phyloP scores from a whole-genome alignment of 2,797 vertebrate species.

The Spatula clypeata region DNA sequence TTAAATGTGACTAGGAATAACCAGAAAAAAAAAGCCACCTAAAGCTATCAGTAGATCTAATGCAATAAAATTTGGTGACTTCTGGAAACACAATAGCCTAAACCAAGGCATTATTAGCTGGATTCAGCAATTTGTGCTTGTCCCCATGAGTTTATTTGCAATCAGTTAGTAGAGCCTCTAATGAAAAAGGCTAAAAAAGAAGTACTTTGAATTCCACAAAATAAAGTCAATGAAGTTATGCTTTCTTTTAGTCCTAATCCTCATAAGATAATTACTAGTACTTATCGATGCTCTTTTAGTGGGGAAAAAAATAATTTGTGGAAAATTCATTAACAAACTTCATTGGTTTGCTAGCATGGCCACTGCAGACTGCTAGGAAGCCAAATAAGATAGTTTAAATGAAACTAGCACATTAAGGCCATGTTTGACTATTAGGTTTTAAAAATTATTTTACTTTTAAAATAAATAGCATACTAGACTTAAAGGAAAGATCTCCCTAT shows the following conservation, averaged over 20 bases:
- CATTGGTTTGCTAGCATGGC: conserved; percentile 82
- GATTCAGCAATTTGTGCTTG: not conserved
- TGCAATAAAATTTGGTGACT: not conserved
- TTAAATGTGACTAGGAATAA: conserved; percentile 40
- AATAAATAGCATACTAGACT: not conserved
- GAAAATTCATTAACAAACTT: conserved; percentile 87
- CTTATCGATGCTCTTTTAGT: conserved; percentile 83
- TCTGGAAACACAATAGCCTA: not conserved
- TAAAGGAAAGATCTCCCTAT: not conserved
- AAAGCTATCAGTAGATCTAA: not conserved
- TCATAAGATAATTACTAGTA: conserved; percentile 78
- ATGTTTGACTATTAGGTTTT: not conserved
- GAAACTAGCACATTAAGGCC: not conserved
- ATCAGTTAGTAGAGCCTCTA: not conserved
- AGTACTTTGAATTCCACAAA: conserved; percentile 29
- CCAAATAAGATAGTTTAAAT: conserved; percentile 45
- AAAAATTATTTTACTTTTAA: not conserved
- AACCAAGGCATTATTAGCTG: not conserved
- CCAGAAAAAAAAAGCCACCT: not conserved
- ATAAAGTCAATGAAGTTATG: conserved; percentile 82
- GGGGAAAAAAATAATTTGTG: conserved; percentile 83
- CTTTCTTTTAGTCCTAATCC: not conserved
- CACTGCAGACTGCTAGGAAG: conserved; percentile 27
- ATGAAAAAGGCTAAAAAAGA: conserved; percentile 27
- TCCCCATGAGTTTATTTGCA: conserved; percentile 9